Evolutionary conservation across 1,140 invertebrate species (phyloP), one percentile per base, ranked within the genome.

Genomic region (Dendrolimus kikuchii): DNA sequence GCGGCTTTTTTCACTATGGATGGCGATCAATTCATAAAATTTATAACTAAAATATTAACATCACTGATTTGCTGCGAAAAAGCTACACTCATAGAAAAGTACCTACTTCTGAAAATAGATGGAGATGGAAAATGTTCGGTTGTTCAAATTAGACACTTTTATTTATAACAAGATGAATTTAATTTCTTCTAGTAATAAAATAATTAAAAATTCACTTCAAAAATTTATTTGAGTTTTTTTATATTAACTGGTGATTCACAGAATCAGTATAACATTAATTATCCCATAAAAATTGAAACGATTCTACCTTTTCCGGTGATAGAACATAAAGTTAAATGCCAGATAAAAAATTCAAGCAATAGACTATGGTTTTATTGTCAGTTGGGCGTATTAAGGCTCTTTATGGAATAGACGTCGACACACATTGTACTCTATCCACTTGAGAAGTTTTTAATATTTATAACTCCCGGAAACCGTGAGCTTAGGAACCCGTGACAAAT

Each of bases 31-130:
- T 84, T 86, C 83, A 84, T 73, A 83, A 84, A 81, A 77, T 81
- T 72, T 77, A 68, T 71, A 76, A 76, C 72, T 84, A 81, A 75
- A 86, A 83, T 80, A 85, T 79, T 77, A 86, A 75, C 83, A 85
- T 86, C 78, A 81, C 80, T 84, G 75, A 71, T 81, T 81, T 81
- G 81, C 81, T 83, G 79, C 80, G 78, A 86, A 86, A 85, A 86
- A 81, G 81, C 83, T 81, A 85, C 79, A 83, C 78, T 81, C 78
- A 54, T 70, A 74, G 64, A 86, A 82, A 84, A 86, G 81, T 86
- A 86, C 83, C 80, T 84, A 78, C 68, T 77, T 86, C 83, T 86
- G 83, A 86, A 86, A 86, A 86, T 86, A 86, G 81, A 86, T 86
- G 83, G 81, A 86, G 83, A 86, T 84, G 81, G 80, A 84, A 85